Evolutionary conservation across 1,140 invertebrate genomes (phyloP).

Genomic region (Antheraea pernyi): DNA sequence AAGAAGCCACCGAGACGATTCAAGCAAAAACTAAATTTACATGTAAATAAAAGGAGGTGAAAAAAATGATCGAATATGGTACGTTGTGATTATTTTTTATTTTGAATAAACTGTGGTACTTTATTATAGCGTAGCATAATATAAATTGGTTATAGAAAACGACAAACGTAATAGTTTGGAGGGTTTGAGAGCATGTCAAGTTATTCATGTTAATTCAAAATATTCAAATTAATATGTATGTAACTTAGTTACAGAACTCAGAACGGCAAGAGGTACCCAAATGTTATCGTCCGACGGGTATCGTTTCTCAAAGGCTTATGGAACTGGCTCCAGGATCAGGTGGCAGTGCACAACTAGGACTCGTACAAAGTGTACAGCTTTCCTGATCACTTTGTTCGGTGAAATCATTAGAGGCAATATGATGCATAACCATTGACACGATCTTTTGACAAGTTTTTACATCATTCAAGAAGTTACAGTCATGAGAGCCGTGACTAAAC

Average conservation of each 20-base stretch:
- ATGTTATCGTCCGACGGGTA: constrained; percentile 31
- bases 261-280: constrained; percentile 27
- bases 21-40: too few species aligned
- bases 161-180: too few species aligned
- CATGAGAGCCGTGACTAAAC: too few species aligned
- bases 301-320: constrained; percentile 35
- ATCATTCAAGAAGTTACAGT: too few species aligned
- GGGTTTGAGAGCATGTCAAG: not conserved
- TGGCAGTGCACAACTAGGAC: constrained; percentile 34
- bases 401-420: constrained; percentile 19
- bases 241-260: constrained; percentile 31
- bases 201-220: not conserved
- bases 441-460: not conserved
- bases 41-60: too few species aligned
- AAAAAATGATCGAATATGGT: too few species aligned
- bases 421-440: constrained; percentile 18
- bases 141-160: too few species aligned
- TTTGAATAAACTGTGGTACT: too few species aligned
- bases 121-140: too few species aligned
- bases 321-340: constrained; percentile 26
- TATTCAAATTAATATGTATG: constrained; percentile 8
- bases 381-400: constrained; percentile 19
- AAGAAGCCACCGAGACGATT: too few species aligned
- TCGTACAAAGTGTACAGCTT: constrained; percentile 25
- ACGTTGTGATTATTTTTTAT: too few species aligned